Evolutionary conservation across 2,113 vertebrate species (phyloP).

Genomic region (Strigops habroptila): DNA sequence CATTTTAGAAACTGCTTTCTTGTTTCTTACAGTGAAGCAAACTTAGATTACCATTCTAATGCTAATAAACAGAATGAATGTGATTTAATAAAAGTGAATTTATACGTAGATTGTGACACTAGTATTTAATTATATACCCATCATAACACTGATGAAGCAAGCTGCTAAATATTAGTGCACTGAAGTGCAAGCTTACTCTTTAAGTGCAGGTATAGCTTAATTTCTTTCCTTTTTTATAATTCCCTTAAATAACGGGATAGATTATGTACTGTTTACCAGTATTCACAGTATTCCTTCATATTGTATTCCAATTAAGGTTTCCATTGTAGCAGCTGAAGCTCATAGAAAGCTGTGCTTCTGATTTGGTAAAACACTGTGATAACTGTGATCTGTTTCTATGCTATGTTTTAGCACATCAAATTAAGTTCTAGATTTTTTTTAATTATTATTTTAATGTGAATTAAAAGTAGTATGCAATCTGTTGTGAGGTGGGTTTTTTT

Average conservation of each 20-base stretch:
- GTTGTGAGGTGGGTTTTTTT: rapidly evolving
- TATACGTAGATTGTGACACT: constrained; percentile 45
- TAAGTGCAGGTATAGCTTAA: background rate
- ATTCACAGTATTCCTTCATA: background rate
- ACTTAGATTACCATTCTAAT: constrained; percentile 5
- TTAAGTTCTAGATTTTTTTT: rapidly evolving
- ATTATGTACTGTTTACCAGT: background rate
- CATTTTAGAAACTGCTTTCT: background rate
- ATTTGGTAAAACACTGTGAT: background rate
- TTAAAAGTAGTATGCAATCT: background rate
- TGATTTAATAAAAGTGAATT: constrained; percentile 31
- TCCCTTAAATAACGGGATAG: background rate
- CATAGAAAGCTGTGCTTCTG: background rate
- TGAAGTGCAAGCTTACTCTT: background rate
- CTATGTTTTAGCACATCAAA: background rate
- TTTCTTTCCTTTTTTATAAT: background rate
- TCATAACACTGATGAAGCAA: constrained; percentile 21
- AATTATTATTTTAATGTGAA: background rate
- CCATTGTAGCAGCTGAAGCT: background rate
- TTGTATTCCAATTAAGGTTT: background rate
- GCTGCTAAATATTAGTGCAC: background rate
- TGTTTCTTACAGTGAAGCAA: background rate
- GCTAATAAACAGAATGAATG: background rate
- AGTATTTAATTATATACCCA: constrained; percentile 31
- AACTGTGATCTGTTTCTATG: background rate